Evolutionary conservation across 2,888 invertebrate genomes (phyloP).

Genomic region (Epinotia bilunana): DNA sequence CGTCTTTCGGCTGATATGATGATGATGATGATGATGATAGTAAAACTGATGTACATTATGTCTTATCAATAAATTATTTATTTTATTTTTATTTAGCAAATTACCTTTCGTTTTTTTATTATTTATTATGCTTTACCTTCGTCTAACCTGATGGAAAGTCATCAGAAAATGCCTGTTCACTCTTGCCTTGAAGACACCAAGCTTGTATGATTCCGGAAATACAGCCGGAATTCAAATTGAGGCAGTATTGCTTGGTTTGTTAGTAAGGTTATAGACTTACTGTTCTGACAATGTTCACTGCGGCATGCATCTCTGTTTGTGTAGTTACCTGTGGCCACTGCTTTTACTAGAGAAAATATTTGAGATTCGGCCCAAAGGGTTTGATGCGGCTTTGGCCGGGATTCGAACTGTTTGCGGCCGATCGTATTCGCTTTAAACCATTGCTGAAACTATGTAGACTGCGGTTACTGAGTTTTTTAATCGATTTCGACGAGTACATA

Average conservation of each 20-base stretch:
- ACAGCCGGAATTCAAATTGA: too few species aligned
- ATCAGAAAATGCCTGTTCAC: too few species aligned
- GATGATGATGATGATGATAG: too few species aligned
- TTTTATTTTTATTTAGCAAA: too few species aligned
- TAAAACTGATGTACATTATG: too few species aligned
- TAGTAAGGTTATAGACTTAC: not conserved
- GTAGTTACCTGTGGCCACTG: constrained; percentile 45
- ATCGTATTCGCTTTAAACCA: not conserved
- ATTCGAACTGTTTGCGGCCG: constrained; percentile 31
- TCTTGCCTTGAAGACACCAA: too few species aligned
- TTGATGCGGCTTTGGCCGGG: constrained; percentile 38
- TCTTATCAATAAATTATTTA: too few species aligned
- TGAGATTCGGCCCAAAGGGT: constrained; percentile 46
- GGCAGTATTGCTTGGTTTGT: not conserved
- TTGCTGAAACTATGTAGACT: constrained; percentile 5
- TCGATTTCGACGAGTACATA: not conserved
- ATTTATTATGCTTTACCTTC: too few species aligned
- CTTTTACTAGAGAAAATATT: constrained; percentile 53
- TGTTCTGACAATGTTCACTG: constrained; percentile 15
- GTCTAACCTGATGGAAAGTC: too few species aligned
- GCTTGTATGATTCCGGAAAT: too few species aligned
- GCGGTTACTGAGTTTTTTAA: not conserved
- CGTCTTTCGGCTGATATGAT: too few species aligned
- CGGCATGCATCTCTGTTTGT: constrained; percentile 34
- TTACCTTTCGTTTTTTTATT: too few species aligned